Percentiles rank a stretch among this genome's conserved stretches.
Conservation (phyloP, 2,888 invertebrate genomes). For the Synanthedon tipuliformis region DNA sequence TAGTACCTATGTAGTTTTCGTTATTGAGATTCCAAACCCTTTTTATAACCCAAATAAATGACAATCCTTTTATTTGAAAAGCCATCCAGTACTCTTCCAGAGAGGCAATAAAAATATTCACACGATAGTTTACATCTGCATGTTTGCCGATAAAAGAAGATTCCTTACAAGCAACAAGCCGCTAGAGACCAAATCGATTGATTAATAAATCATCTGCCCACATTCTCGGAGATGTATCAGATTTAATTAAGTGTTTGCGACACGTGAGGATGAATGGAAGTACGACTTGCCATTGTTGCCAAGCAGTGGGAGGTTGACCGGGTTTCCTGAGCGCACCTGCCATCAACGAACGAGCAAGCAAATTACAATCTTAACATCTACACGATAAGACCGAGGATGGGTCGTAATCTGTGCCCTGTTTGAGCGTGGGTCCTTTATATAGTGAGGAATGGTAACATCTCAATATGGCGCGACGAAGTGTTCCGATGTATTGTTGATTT, state of each 20-base stretch:
- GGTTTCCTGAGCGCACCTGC: constrained; percentile 60
- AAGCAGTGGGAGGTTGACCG: constrained; percentile 59
- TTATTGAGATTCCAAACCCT: too few species aligned
- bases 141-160: constrained; percentile 3
- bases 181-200: constrained; percentile 21
- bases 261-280: constrained; percentile 50
- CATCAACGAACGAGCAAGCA: constrained; percentile 16
- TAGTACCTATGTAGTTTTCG: too few species aligned
- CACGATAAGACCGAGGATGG: constrained; percentile 20
- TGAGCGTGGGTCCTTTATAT: constrained; percentile 27
- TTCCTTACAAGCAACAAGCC: constrained; percentile 6
- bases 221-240: constrained; percentile 37
- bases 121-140: not conserved
- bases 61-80: too few species aligned
- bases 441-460: constrained; percentile 23
- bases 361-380: constrained; percentile 25
- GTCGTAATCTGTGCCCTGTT: constrained; percentile 11
- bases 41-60: too few species aligned
- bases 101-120: not conserved
- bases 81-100: not conserved
- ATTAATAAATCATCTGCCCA: constrained; percentile 51
- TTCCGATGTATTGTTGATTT: constrained; percentile 40
- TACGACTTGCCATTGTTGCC: constrained; percentile 41
- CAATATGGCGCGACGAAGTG: constrained; percentile 46
- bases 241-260: constrained; percentile 64